phyloP scores from a whole-genome alignment of 2,888 invertebrate species.

The Drosophila formosana region DNA sequence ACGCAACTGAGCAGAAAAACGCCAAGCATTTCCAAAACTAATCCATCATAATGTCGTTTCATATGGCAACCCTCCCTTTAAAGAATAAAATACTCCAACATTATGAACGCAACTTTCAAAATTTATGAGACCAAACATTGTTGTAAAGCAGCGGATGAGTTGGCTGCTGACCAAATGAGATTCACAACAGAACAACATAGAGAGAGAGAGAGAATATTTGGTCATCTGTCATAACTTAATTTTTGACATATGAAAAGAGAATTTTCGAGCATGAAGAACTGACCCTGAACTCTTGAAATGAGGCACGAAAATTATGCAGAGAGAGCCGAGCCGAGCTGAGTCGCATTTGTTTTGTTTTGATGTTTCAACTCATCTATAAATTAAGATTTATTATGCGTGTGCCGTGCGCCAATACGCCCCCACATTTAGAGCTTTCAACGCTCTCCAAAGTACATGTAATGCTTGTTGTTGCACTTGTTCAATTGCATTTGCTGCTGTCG shows the following conservation, averaged over 20 bases:
- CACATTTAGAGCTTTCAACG: slow-evolving; percentile 40
- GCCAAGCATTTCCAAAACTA: slow-evolving; percentile 73
- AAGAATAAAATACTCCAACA: slow-evolving; percentile 27
- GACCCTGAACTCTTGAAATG: slow-evolving; percentile 33
- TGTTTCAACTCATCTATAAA: slow-evolving; percentile 61
- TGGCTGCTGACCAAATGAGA: slow-evolving; percentile 56
- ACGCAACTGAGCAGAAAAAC: slow-evolving; percentile 72
- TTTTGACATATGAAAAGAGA: slow-evolving; percentile 66
- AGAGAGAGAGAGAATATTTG: slow-evolving; percentile 15
- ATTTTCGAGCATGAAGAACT: slow-evolving; percentile 20
- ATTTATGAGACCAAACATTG: slow-evolving; percentile 67
- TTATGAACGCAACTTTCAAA: slow-evolving; percentile 60
- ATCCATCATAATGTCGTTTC: slow-evolving; percentile 69
- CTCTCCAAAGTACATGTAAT: slow-evolving; percentile 35
- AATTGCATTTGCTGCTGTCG: slow-evolving; percentile 56
- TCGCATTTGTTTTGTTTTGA: slow-evolving; percentile 71
- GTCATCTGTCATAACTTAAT: slow-evolving; percentile 74
- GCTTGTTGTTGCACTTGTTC: slow-evolving; percentile 52
- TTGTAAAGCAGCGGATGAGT: slow-evolving; percentile 75
- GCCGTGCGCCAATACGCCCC: neutral
- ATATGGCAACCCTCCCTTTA: slow-evolving; percentile 56
- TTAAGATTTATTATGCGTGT: slow-evolving; percentile 67
- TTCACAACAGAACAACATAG: neutral
- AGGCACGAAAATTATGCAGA: slow-evolving; percentile 32
- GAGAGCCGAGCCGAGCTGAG: slow-evolving; percentile 1